phyloP scores from a whole-genome alignment of 2,888 invertebrate genomes.

The Trissoscelio sp. region DNA sequence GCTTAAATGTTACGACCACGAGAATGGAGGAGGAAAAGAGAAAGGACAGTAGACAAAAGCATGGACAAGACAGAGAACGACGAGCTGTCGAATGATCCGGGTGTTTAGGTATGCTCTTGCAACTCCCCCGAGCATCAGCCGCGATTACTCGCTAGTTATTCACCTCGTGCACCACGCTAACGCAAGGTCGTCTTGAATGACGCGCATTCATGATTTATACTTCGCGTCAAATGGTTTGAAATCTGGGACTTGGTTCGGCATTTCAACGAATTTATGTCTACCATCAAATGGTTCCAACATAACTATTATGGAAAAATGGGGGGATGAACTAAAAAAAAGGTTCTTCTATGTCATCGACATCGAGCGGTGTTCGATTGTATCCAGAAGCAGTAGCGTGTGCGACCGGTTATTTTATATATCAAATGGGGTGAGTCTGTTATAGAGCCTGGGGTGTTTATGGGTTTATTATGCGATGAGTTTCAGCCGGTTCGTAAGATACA shows the following conservation, averaged over 20 bases:
- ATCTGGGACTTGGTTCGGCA: too few relatives aligned
- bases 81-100: conserved; percentile 51
- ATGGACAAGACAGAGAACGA: not conserved
- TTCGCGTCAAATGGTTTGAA: conserved; percentile 11
- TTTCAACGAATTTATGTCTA: too few relatives aligned
- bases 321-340: conserved; percentile 21
- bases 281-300: too few relatives aligned
- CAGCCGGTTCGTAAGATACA: conserved; percentile 66
- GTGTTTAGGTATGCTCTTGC: conserved; percentile 66
- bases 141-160: conserved; percentile 72
- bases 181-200: conserved; percentile 76
- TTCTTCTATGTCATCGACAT: conserved; percentile 52
- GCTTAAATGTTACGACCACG: conserved; percentile 73
- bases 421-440: conserved; percentile 68
- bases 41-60: not conserved
- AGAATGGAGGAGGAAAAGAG: conserved; percentile 22
- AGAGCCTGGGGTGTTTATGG: conserved; percentile 82
- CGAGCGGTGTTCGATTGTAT: conserved; percentile 58
- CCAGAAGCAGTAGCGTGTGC: conserved; percentile 66
- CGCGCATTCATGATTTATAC: conserved; percentile 52
- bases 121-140: conserved; percentile 65
- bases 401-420: conserved; percentile 75
- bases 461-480: conserved; percentile 82
- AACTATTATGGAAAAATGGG: not conserved
- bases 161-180: conserved; percentile 72